Evolutionary conservation across 1,140 invertebrate species (phyloP).

Genomic region (Formica exsecta): DNA sequence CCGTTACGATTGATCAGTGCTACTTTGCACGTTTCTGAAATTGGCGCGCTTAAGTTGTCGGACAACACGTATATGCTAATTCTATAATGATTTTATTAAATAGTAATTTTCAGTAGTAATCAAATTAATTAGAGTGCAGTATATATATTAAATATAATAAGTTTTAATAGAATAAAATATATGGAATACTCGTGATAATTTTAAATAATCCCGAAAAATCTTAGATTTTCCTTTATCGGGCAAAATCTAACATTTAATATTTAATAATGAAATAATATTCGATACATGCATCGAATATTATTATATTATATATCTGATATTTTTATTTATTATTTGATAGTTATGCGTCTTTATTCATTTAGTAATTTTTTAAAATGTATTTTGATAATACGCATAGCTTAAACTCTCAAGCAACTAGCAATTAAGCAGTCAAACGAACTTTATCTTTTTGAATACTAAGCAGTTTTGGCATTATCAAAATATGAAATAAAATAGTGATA

Average conservation of each 20-base stretch:
- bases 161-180: not conserved
- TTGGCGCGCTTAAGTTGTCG: not conserved
- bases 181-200: not conserved
- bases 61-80: not conserved
- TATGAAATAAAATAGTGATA: conserved; percentile 21
- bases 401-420: not conserved
- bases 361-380: conserved; percentile 30
- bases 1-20: conserved; percentile 11
- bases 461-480: conserved; percentile 16
- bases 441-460: conserved; percentile 8
- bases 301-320: not conserved
- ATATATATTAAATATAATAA: not conserved
- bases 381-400: conserved; percentile 35
- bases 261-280: no score
- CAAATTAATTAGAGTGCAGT: no score
- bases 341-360: not conserved
- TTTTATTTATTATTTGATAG: conserved; percentile 9
- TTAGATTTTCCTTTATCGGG: not conserved
- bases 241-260: no score
- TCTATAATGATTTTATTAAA: conserved; percentile 14
- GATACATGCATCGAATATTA: not conserved
- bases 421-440: not conserved
- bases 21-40: not conserved
- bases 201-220: not conserved
- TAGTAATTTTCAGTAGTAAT: not conserved